Conservation (phyloP, 1,140 invertebrate genomes). For the Drosophila novamexicana region DNA sequence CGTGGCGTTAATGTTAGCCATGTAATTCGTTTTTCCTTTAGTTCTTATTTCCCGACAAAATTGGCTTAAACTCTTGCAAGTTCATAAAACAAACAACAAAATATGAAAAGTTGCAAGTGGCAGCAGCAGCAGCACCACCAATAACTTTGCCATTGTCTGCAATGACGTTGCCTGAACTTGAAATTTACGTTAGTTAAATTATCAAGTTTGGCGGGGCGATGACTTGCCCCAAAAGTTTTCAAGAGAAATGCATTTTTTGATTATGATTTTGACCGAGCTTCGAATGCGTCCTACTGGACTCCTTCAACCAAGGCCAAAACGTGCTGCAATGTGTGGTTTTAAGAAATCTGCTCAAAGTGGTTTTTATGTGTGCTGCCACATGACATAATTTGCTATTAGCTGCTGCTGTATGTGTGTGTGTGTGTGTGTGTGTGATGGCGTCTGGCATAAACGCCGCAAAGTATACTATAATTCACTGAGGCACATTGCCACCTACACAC, state of each 20-base stretch:
- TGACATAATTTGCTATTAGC: constrained; percentile 27
- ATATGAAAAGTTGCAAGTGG: constrained; percentile 69
- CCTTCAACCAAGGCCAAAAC: constrained; percentile 22
- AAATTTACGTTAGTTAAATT: constrained; percentile 73
- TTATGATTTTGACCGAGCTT: constrained; percentile 18
- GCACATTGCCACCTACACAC: neutral
- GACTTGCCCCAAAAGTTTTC: constrained; percentile 51
- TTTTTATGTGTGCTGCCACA: constrained; percentile 13
- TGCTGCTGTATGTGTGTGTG: too few relatives aligned
- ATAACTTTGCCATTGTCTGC: constrained; percentile 46
- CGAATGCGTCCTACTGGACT: neutral
- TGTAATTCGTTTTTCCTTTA: neutral
- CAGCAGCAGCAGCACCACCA: constrained; percentile 58
- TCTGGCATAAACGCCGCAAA: constrained; percentile 20
- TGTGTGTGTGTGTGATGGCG: neutral
- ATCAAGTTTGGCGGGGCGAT: constrained; percentile 45
- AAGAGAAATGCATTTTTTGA: constrained; percentile 40
- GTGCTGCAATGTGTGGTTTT: constrained; percentile 17
- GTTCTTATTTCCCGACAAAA: constrained; percentile 42
- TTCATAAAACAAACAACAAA: constrained; percentile 72
- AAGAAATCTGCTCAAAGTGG: constrained; percentile 18
- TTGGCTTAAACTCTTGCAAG: constrained; percentile 67
- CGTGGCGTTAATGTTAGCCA: neutral
- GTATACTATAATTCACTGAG: constrained; percentile 37
- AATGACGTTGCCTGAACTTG: constrained; percentile 56